Evolutionary conservation across 2,888 invertebrate genomes (phyloP).

Genomic region (Holacanthella duospinosa): DNA sequence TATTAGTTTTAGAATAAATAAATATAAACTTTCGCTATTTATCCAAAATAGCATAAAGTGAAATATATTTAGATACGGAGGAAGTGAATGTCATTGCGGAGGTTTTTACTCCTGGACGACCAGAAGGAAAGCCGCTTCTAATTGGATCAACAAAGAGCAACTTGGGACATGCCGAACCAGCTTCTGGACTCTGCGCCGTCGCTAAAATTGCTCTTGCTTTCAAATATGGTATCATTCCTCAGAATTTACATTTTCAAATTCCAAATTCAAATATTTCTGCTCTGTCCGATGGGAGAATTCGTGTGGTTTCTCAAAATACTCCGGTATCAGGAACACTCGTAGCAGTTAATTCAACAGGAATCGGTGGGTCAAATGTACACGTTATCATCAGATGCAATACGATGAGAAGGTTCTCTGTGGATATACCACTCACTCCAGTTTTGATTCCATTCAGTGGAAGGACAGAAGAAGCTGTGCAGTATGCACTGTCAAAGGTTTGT

Average conservation of each 20-base stretch:
- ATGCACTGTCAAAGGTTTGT: background rate
- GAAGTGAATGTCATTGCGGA: slow-evolving; percentile 90
- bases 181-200: slow-evolving; percentile 69
- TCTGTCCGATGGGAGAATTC: slow-evolving; percentile 69
- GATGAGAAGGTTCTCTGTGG: slow-evolving; percentile 46
- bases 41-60: too few species aligned
- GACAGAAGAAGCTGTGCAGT: slow-evolving; percentile 60
- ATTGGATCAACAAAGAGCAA: slow-evolving; percentile 95
- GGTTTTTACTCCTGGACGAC: slow-evolving; percentile 64
- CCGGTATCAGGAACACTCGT: slow-evolving; percentile 55
- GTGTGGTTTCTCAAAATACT: slow-evolving; percentile 47
- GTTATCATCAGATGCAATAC: slow-evolving; percentile 52
- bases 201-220: slow-evolving; percentile 79
- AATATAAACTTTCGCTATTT: too few species aligned
- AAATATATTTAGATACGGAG: too few species aligned
- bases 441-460: slow-evolving; percentile 71
- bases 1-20: too few species aligned
- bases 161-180: slow-evolving; percentile 83
- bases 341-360: slow-evolving; percentile 84
- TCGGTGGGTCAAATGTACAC: slow-evolving; percentile 80
- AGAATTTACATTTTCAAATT: slow-evolving; percentile 71
- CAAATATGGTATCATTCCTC: slow-evolving; percentile 77
- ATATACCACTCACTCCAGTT: too few species aligned
- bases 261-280: slow-evolving; percentile 86
- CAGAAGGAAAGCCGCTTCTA: slow-evolving; percentile 55